Percentiles rank a stretch among this genome's conserved stretches.
These are phyloP conservation scores for Seriola rivoliana DNA, from an alignment of 2,113 vertebrate genomes.

Conservation along the genomic window DNA sequence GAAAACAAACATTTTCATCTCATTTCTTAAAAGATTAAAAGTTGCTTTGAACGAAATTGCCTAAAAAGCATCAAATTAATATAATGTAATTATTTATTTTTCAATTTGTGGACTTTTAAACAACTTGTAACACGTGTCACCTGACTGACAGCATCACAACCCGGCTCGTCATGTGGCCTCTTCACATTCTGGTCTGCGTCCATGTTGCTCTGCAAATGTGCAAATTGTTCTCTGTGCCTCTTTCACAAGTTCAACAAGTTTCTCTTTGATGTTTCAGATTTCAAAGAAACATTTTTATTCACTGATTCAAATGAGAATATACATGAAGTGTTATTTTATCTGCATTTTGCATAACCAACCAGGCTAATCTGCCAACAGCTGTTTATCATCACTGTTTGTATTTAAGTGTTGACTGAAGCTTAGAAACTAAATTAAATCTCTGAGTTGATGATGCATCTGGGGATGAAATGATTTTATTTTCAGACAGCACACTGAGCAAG, in stretches of 20 bases:
- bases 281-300: constrained; percentile 6
- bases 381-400: constrained; percentile 31
- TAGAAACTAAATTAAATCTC: constrained; percentile 23
- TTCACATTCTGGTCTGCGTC: not conserved
- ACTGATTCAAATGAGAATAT: constrained; percentile 3
- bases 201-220: not conserved
- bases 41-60: no score
- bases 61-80: no score
- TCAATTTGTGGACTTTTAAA: no score
- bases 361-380: not conserved
- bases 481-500: not conserved
- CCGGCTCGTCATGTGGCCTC: not conserved
- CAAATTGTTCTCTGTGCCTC: not conserved
- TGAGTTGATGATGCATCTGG: constrained; percentile 10
- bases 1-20: no score
- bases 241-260: not conserved
- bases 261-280: constrained; percentile 21
- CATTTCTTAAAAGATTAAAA: no score
- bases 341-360: not conserved
- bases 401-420: not conserved
- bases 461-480: not conserved
- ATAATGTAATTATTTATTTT: no score
- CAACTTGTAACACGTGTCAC: no score
- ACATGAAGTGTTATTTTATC: not conserved
- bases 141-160: not conserved